Conservation (phyloP, 2,113 vertebrate genomes). For the Balaenoptera acutorostrata region DNA sequence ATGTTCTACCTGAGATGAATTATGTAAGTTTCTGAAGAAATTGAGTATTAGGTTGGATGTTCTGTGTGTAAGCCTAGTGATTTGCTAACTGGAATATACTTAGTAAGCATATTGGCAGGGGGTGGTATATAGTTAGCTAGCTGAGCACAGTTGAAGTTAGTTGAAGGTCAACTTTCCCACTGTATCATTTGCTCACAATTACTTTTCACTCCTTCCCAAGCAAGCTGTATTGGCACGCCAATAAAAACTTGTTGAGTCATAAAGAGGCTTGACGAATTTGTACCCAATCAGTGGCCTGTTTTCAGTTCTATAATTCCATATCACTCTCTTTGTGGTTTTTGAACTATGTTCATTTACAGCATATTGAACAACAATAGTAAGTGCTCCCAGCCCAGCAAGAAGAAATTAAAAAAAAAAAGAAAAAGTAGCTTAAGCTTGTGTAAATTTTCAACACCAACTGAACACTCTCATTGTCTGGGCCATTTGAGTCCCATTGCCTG, state of each 20-base stretch:
- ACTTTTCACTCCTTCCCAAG: background rate
- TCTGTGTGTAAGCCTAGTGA: background rate
- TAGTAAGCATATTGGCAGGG: background rate
- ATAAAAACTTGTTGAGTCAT: conserved; percentile 18
- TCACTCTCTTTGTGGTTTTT: conserved; percentile 38
- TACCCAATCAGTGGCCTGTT: conserved; percentile 51
- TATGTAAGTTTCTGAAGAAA: background rate
- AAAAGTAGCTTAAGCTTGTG: conserved; percentile 20
- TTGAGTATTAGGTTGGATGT: no score
- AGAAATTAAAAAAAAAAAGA: background rate
- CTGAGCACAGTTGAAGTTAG: background rate
- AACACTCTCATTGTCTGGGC: background rate
- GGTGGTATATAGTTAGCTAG: background rate
- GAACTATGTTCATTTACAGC: conserved; percentile 19
- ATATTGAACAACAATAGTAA: conserved; percentile 32
- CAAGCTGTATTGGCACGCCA: background rate
- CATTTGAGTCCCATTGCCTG: background rate
- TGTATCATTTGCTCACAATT: background rate
- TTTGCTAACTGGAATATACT: background rate
- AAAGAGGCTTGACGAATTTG: conserved; percentile 50
- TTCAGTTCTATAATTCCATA: conserved; percentile 41
- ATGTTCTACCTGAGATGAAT: background rate
- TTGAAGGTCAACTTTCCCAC: background rate
- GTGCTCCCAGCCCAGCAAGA: background rate
- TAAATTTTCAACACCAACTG: background rate